Base-by-base conservation (phyloP, 2,888 invertebrate genomes). In the Patella pellucida region DNA sequence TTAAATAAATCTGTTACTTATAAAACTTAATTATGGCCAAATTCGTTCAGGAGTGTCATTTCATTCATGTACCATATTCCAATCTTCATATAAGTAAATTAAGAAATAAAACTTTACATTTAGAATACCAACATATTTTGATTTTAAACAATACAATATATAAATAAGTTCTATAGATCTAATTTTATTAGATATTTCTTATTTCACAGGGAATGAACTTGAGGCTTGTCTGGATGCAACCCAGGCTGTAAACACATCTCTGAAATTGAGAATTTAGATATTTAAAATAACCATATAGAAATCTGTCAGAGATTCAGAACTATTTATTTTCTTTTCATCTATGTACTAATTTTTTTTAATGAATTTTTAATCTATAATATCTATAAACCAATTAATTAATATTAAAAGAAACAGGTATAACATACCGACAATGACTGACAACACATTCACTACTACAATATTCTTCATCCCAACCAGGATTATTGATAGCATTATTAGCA, bases 391-490 rank as follows among this genome's bases (percentile, higher is more conserved):
- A n/a, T n/a, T 76, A 15, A 68, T 19, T 54, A 31, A 15, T 1
- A 31, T 11, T 3, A 3, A 16, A 41, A 19, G 12, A 56, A 72
- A 75, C 16, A 31, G 76, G 16, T 7, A 16, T 54, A 19, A 54
- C 89, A 80, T 90, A 94, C 94, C 96, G 95, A 94, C 97, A 97
- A 92, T 98, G 97, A 91, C 95, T 95, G 91, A 97, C 96, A 82
- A 97, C 97, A 92, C 97, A 98, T 92, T 97, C 97, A 92, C 97
- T 97, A 92, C 97, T 96, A 93, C 97, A 98, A 92, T 97, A 98
- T 91, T 97, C 97, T 91, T 96, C 96, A 91, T 97, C 97, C 97
- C 97, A 97, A 92, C 97, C 97, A 82, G 95, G 95, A 92, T 96
- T 97, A 83, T 96, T 94, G 86, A 97, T 95, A 81, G 97, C 96